These are phyloP conservation scores for Steinernema carpocapsae DNA, from an alignment of 2,888 invertebrate species.

Conservation along the genomic window DNA sequence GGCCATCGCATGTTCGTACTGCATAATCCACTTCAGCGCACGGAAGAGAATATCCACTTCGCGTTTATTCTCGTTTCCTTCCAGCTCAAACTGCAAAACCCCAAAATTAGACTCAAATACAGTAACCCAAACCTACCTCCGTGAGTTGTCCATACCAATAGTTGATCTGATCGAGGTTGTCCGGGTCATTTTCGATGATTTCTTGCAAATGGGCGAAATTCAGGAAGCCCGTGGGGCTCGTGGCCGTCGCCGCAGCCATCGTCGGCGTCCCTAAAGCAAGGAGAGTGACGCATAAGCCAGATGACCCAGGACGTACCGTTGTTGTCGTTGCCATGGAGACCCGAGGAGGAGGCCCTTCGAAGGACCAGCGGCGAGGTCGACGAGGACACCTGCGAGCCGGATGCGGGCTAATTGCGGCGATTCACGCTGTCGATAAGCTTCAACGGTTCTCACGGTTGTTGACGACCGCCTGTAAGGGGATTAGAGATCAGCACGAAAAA, in stretches of 20 bases:
- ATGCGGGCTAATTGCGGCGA: constrained; percentile 3
- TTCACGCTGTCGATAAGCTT: background rate
- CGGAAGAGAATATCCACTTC: constrained; percentile 56
- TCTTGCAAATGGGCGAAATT: constrained; percentile 43
- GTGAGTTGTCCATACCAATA: constrained; percentile 54
- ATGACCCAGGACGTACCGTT: background rate
- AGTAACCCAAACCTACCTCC: constrained; percentile 47
- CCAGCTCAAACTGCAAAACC: constrained; percentile 55
- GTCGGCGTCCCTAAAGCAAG: constrained; percentile 39
- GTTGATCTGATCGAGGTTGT: constrained; percentile 50
- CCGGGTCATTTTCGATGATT: constrained; percentile 45
- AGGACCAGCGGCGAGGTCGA: background rate
- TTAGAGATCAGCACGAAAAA: no score
- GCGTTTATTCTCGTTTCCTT: constrained; percentile 48
- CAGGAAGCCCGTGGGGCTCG: constrained; percentile 40
- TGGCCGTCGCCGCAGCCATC: constrained; percentile 44
- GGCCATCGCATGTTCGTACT: constrained; percentile 56
- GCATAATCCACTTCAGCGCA: constrained; percentile 53
- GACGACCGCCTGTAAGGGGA: no score
- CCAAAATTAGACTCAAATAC: background rate
- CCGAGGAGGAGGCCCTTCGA: background rate
- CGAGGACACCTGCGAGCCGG: background rate
- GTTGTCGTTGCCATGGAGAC: constrained; percentile 4
- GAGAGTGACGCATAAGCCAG: constrained; percentile 15
- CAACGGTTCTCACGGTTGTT: no score